Evolutionary conservation across 2,113 vertebrate species (phyloP).

Genomic region (Charadrius vociferus): DNA sequence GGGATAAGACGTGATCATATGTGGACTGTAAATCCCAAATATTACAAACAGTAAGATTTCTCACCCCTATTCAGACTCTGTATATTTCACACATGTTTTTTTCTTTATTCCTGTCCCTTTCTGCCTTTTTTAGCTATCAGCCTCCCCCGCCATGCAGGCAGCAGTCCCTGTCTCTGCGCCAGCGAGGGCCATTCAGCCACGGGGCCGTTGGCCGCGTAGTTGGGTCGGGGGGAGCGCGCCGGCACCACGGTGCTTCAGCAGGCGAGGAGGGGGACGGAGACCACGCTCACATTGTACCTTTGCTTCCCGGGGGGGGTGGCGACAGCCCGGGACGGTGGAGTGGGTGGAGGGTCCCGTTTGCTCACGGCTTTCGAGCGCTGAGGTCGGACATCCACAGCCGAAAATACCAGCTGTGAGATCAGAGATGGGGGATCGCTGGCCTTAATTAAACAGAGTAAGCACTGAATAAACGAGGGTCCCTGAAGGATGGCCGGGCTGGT

Average conservation of each 20-base stretch:
- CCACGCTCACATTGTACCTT: accelerated
- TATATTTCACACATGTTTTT: accelerated
- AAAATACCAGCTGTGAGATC: not conserved
- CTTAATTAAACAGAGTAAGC: not conserved
- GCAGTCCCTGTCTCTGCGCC: not conserved
- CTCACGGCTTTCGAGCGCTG: not conserved
- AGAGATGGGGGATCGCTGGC: not conserved
- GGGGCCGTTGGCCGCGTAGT: too few species aligned
- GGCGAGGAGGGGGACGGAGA: not conserved
- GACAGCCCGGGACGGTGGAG: not conserved
- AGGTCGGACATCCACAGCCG: not conserved
- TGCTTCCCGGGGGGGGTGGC: not conserved
- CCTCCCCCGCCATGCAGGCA: not conserved
- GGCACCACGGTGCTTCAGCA: not conserved
- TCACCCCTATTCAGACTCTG: not conserved
- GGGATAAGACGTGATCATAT: not conserved
- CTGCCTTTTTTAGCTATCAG: not conserved
- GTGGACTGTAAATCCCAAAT: not conserved
- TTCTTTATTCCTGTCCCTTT: not conserved
- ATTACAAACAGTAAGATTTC: not conserved
- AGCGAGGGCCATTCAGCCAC: too few species aligned
- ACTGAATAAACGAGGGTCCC: accelerated
- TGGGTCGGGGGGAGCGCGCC: too few species aligned
- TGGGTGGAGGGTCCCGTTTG: not conserved
- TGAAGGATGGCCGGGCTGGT: not conserved